Percentiles rank a stretch among this genome's conserved stretches.
These are phyloP conservation scores for Drosophila chauvacae DNA, from an alignment of 1,140 invertebrate genomes.

Conservation along the genomic window DNA sequence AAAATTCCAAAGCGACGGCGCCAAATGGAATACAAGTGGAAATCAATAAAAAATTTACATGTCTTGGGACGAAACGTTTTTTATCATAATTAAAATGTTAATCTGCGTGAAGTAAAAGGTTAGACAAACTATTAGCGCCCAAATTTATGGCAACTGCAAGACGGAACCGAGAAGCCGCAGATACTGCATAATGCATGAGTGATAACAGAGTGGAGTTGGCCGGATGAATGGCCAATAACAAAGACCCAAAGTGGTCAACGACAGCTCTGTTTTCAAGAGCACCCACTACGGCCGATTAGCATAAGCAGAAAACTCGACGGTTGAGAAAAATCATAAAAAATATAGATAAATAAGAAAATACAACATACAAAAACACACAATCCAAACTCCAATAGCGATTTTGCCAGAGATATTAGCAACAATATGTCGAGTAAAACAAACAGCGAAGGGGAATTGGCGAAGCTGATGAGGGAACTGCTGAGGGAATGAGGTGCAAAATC, in stretches of 20 bases:
- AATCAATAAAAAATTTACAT: conserved; percentile 76
- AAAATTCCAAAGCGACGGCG: conserved; percentile 65
- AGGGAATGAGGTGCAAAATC: conserved; percentile 42
- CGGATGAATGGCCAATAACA: conserved; percentile 65
- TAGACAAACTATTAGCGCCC: conserved; percentile 79
- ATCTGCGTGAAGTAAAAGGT: conserved; percentile 83
- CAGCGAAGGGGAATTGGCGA: conserved; percentile 39
- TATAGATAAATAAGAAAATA: conserved; percentile 2
- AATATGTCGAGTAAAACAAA: conserved; percentile 18
- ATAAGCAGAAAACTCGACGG: conserved; percentile 53
- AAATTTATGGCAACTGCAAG: conserved; percentile 80
- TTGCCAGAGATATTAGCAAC: conserved; percentile 10
- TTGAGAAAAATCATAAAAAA: conserved; percentile 63
- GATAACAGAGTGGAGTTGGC: conserved; percentile 62
- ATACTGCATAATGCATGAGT: conserved; percentile 74
- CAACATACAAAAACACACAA: background rate
- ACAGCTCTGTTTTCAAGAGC: conserved; percentile 77
- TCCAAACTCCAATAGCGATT: background rate
- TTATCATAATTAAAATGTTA: conserved; percentile 83
- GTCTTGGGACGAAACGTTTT: conserved; percentile 60
- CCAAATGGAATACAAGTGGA: conserved; percentile 64
- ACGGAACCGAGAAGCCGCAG: conserved; percentile 66
- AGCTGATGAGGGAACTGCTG: conserved; percentile 29
- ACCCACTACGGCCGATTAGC: conserved; percentile 73
- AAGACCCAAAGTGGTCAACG: conserved; percentile 44